Conservation (phyloP, 2,888 invertebrate species). For the Petrophora chlorosata region DNA sequence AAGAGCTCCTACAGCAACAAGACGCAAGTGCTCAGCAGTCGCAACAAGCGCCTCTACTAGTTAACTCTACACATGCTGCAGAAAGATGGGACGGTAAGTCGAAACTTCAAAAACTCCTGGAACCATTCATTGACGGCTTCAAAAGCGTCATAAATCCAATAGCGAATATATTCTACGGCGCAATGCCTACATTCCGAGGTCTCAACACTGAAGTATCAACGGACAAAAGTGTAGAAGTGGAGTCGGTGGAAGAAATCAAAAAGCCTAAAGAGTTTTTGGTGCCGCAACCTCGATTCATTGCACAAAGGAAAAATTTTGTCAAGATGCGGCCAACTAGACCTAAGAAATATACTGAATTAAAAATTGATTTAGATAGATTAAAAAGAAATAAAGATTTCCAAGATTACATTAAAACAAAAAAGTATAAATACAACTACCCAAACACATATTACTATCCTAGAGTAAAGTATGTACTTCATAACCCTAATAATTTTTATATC, state of each 20-base stretch:
- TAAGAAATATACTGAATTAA: slow-evolving; percentile 71
- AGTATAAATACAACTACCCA: slow-evolving; percentile 76
- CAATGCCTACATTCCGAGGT: slow-evolving; percentile 75
- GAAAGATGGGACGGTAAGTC: slow-evolving; percentile 83
- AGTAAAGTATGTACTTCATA: slow-evolving; percentile 64
- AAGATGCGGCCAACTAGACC: slow-evolving; percentile 61
- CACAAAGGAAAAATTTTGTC: slow-evolving; percentile 68
- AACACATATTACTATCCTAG: slow-evolving; percentile 74
- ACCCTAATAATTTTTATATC: slow-evolving; percentile 57
- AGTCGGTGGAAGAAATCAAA: slow-evolving; percentile 55
- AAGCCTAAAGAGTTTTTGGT: slow-evolving; percentile 68
- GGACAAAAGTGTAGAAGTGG: slow-evolving; percentile 56
- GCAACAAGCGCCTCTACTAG: slow-evolving; percentile 73
- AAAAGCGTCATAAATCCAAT: slow-evolving; percentile 70
- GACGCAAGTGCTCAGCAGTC: slow-evolving; percentile 81
- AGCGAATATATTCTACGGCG: slow-evolving; percentile 68
- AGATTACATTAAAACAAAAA: slow-evolving; percentile 75
- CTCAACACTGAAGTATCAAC: slow-evolving; percentile 69
- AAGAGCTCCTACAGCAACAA: slow-evolving; percentile 73
- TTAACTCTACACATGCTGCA: slow-evolving; percentile 73
- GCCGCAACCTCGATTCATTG: slow-evolving; percentile 73
- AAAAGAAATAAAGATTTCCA: slow-evolving; percentile 75
- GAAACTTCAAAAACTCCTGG: slow-evolving; percentile 72
- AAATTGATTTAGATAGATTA: slow-evolving; percentile 68
- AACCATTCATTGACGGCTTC: slow-evolving; percentile 70